Evolutionary conservation across 2,797 vertebrate species (phyloP), one percentile per base, ranked within the genome.

Genomic region (Microctenopoma stevenorrisi): DNA sequence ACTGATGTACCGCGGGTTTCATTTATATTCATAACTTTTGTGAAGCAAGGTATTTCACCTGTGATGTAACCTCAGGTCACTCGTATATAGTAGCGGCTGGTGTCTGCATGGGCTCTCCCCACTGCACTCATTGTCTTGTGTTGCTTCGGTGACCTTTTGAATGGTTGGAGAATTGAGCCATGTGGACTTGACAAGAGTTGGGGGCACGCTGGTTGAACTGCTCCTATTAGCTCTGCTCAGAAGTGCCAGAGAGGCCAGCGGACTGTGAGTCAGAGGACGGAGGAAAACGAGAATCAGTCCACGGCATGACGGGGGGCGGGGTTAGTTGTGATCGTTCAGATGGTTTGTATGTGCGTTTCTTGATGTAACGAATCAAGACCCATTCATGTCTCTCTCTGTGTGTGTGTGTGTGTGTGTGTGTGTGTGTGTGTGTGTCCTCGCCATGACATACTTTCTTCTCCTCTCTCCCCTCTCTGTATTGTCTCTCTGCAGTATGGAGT

Each of bases 71-170:
- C 82, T 11, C 82, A 86, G 76, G 68, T 82, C 38, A n/a, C 52
- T 43, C 33, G 5, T 63, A 62, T 66, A 73, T 79, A 85, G 79
- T 61, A 49, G 69, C 49, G 35, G 22, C 71, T 62, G 49, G 26
- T 70, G 72, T 76, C 68, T 82, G 70, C 64, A 10, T 3, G 12
- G 70, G 72, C 64, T 73, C 83, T 76, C 79, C 78, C 74, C 74
- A 48, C 72, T 37, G 74, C 60, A 22, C 69, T 75, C 67, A 60
- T 75, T 86, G 86, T 84, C 86, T 87, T 78, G 56, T 75, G 76
- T 87, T 89, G 82, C 82, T 78, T 68, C 53, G 13, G 60, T 78
- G 79, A 90, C 85, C 83, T 87, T 89, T 85, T 77, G 53, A 78
- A 70, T 71, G 64, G 64, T 78, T 50, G 12, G 78, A 79, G 80